Conservation (phyloP, 2,888 invertebrate species). For the Copidosoma aretas region DNA sequence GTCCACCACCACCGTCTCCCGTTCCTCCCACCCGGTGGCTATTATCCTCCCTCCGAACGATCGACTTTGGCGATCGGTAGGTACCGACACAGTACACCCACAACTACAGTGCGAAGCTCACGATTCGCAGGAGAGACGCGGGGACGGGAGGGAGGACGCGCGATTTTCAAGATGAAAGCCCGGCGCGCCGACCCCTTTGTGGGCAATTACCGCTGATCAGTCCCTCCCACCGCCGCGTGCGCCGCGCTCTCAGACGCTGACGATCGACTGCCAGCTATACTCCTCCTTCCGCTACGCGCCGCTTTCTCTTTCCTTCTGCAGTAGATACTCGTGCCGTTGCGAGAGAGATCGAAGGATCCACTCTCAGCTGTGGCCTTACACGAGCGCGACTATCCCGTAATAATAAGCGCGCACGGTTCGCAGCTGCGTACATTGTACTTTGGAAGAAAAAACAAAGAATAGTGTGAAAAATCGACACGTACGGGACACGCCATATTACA, state of each 20-base stretch:
- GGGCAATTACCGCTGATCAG: conserved; percentile 52
- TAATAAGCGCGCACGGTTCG: background rate
- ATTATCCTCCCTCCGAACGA: background rate
- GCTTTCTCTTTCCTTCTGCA: conserved; percentile 31
- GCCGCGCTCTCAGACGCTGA: no score
- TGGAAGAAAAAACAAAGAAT: no score
- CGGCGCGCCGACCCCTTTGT: conserved; percentile 16
- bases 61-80: conserved; percentile 4
- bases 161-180: conserved; percentile 27
- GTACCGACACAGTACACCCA: background rate
- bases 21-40: no score
- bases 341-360: no score
- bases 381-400: background rate
- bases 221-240: conserved; percentile 6
- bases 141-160: conserved; percentile 18
- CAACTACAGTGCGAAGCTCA: conserved; percentile 12
- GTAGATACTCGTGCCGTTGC: no score
- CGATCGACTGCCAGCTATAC: background rate
- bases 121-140: conserved; percentile 1
- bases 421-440: no score
- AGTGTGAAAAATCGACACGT: background rate
- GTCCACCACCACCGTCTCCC: no score
- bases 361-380: background rate
- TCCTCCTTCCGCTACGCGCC: conserved; percentile 40
- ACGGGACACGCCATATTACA: background rate